These are phyloP conservation scores for Hipparchia semele DNA, from an alignment of 2,888 invertebrate species.

Conservation along the genomic window DNA sequence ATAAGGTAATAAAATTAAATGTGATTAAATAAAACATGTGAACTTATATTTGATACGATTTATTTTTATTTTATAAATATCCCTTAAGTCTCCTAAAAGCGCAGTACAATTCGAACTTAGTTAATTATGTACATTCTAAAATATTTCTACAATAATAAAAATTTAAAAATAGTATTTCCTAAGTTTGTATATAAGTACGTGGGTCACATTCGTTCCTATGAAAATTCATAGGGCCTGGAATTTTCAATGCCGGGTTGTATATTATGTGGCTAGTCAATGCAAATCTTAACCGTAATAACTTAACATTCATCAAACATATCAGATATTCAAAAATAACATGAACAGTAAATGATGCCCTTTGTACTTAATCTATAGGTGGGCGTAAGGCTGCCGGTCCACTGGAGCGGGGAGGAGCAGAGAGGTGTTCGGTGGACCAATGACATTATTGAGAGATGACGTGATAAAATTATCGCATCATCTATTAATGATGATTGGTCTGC, in stretches of 20 bases:
- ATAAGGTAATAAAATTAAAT: not conserved
- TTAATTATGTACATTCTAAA: not conserved
- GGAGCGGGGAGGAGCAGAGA: no score
- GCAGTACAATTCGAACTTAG: not conserved
- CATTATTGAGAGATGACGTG: no score
- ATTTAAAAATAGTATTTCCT: not conserved
- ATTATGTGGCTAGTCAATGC: no score
- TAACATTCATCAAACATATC: not conserved
- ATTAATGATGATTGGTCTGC: no score
- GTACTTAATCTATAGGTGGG: conserved; percentile 3
- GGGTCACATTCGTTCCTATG: not conserved
- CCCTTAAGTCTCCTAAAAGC: not conserved
- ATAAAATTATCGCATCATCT: no score
- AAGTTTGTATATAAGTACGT: not conserved
- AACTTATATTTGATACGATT: not conserved
- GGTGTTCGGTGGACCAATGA: no score
- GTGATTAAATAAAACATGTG: not conserved
- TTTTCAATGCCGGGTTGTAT: no score
- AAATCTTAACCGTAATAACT: no score
- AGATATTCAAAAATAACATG: not conserved
- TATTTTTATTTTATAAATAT: conserved; percentile 3
- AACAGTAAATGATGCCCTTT: not conserved
- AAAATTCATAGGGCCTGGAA: no score
- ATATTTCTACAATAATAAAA: no score
- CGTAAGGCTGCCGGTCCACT: conserved; percentile 1